A percentile compares a stretch with the other conserved stretches of the same genome.
phyloP scores from a whole-genome alignment of 2,113 vertebrate species.

The Megaleporinus macrocephalus region DNA sequence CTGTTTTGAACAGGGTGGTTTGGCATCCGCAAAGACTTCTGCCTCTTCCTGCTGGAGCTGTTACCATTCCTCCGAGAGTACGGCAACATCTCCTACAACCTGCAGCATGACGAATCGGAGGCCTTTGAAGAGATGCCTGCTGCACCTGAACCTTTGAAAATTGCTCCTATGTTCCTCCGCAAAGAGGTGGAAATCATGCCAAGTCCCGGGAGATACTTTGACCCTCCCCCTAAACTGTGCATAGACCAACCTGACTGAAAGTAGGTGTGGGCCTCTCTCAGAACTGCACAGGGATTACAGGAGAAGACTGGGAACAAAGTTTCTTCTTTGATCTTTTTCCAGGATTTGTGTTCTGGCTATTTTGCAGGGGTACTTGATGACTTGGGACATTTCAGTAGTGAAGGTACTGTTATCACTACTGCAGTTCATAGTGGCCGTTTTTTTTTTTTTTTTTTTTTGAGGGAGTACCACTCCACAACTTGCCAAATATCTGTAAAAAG shows the following conservation, averaged over 20 bases:
- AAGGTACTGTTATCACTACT: background rate
- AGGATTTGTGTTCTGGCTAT: background rate
- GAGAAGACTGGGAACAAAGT: background rate
- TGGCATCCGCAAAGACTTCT: slow-evolving; percentile 98
- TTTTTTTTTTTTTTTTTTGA: background rate
- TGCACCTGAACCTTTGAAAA: slow-evolving; percentile 90
- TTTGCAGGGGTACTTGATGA: slow-evolving; percentile 5
- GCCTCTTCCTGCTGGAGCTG: slow-evolving; percentile 96
- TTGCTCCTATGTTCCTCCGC: slow-evolving; percentile 94
- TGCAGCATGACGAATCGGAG: slow-evolving; percentile 92
- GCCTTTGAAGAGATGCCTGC: slow-evolving; percentile 85
- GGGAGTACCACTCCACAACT: background rate
- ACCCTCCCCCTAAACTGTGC: slow-evolving; percentile 93
- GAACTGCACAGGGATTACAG: background rate
- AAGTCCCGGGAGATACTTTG: slow-evolving; percentile 95
- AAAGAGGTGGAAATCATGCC: slow-evolving; percentile 97
- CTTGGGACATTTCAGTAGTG: background rate
- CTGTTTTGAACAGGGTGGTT: slow-evolving; percentile 88
- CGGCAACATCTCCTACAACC: slow-evolving; percentile 95
- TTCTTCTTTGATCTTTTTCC: background rate
- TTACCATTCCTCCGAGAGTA: slow-evolving; percentile 96
- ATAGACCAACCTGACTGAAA: slow-evolving; percentile 95
- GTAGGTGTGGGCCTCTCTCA: background rate
- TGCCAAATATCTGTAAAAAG: slow-evolving; percentile 8
- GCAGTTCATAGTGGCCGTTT: background rate